These are phyloP conservation scores for Coelinius sp. DNA, from an alignment of 2,888 invertebrate species.

Conservation along the genomic window DNA sequence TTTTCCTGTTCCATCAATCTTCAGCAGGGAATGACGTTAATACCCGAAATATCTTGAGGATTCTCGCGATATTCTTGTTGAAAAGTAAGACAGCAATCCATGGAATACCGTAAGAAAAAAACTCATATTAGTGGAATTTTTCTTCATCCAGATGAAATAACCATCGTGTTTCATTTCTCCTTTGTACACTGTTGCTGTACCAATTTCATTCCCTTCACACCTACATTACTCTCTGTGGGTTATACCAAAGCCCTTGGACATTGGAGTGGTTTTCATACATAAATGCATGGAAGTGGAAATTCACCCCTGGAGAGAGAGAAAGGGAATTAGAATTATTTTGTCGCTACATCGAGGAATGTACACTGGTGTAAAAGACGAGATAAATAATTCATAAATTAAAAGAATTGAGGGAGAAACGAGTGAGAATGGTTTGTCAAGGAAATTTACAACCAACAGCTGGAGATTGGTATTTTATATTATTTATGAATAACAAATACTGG, in stretches of 20 bases:
- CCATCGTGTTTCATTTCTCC: conserved; percentile 11
- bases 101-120: background rate
- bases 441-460: background rate
- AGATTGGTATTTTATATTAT: background rate
- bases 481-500: background rate
- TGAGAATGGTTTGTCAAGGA: conserved; percentile 35
- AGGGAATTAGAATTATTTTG: conserved; percentile 49
- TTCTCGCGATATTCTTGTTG: conserved; percentile 3
- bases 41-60: conserved; percentile 58
- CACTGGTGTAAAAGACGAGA: conserved; percentile 20
- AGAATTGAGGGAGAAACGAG: background rate
- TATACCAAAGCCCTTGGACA: background rate
- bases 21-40: conserved; percentile 66
- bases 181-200: conserved; percentile 22
- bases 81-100: background rate
- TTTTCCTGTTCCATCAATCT: conserved; percentile 63
- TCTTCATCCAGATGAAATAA: conserved; percentile 44
- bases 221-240: conserved; percentile 12
- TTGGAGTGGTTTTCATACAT: conserved; percentile 41
- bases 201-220: conserved; percentile 26
- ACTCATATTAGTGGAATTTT: conserved; percentile 13
- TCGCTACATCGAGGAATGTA: conserved; percentile 37
- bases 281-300: conserved; percentile 42
- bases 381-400: conserved; percentile 34
- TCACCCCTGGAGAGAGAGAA: conserved; percentile 23